Conservation (phyloP, 2,113 vertebrate genomes). For the Antennarius striatus region DNA sequence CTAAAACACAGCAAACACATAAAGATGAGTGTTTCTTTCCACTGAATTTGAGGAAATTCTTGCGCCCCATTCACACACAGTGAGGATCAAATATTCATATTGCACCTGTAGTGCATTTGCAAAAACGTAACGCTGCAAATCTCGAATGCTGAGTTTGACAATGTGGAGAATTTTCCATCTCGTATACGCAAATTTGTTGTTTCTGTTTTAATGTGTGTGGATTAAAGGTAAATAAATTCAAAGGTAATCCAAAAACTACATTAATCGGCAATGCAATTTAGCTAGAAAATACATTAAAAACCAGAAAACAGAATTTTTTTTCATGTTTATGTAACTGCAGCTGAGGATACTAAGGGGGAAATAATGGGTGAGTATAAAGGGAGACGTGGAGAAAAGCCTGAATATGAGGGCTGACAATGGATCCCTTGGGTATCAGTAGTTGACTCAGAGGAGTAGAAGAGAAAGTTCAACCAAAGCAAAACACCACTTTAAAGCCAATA, state of each 20-base stretch:
- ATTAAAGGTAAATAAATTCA: conserved; percentile 52
- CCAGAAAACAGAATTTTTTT: conserved; percentile 26
- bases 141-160: conserved; percentile 31
- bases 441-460: conserved; percentile 23
- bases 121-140: conserved; percentile 13
- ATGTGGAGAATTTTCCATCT: conserved; percentile 40
- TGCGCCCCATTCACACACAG: not conserved
- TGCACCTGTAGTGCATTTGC: conserved; percentile 31
- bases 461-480: conserved; percentile 64
- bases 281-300: conserved; percentile 26
- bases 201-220: conserved; percentile 44
- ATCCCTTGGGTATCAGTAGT: conserved; percentile 54
- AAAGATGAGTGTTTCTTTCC: conserved; percentile 7
- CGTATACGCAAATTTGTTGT: conserved; percentile 47
- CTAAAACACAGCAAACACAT: conserved; percentile 13
- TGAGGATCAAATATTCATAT: conserved; percentile 14
- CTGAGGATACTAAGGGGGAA: conserved; percentile 12
- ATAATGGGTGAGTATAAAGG: conserved; percentile 30
- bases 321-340: conserved; percentile 20
- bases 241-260: conserved; percentile 27
- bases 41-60: conserved; percentile 18
- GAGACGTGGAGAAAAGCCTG: conserved; percentile 23
- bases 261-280: conserved; percentile 36
- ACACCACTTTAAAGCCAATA: conserved; percentile 49
- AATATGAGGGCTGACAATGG: conserved; percentile 54